These are phyloP conservation scores for Byasa hedistus DNA, from an alignment of 2,888 invertebrate species.

Conservation along the genomic window DNA sequence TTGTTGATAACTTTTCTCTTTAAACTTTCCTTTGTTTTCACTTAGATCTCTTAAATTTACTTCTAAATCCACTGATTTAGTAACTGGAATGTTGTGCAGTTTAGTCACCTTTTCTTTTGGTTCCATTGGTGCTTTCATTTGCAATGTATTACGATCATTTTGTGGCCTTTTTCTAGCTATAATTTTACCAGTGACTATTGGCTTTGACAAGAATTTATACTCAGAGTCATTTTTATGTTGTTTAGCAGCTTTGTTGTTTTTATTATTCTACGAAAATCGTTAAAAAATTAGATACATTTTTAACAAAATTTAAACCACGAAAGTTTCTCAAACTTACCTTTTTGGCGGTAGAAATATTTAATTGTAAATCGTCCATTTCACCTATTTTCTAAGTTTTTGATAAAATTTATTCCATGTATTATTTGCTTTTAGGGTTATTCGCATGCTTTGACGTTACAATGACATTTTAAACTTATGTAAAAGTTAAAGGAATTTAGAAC, in stretches of 20 bases:
- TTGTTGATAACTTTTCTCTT: constrained; percentile 69
- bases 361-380: constrained; percentile 73
- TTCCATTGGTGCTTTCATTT: constrained; percentile 43
- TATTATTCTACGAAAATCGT: constrained; percentile 34
- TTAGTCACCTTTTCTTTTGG: constrained; percentile 57
- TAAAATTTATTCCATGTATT: background rate
- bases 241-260: constrained; percentile 46
- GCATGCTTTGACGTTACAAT: constrained; percentile 23
- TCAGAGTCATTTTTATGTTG: constrained; percentile 52
- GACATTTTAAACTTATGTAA: background rate
- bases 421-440: constrained; percentile 26
- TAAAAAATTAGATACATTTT: constrained; percentile 3
- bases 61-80: constrained; percentile 47
- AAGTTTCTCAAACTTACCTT: constrained; percentile 49
- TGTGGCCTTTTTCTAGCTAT: constrained; percentile 70
- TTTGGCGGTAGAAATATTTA: constrained; percentile 65
- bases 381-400: background rate
- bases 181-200: constrained; percentile 67
- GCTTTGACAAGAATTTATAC: constrained; percentile 69
- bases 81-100: constrained; percentile 33
- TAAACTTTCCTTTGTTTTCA: constrained; percentile 72
- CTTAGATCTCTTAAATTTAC: constrained; percentile 63
- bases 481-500: background rate
- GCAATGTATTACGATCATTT: constrained; percentile 35
- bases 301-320: background rate